Evolutionary conservation across 2,888 invertebrate species (phyloP).

Genomic region (Dryadula phaetusa): DNA sequence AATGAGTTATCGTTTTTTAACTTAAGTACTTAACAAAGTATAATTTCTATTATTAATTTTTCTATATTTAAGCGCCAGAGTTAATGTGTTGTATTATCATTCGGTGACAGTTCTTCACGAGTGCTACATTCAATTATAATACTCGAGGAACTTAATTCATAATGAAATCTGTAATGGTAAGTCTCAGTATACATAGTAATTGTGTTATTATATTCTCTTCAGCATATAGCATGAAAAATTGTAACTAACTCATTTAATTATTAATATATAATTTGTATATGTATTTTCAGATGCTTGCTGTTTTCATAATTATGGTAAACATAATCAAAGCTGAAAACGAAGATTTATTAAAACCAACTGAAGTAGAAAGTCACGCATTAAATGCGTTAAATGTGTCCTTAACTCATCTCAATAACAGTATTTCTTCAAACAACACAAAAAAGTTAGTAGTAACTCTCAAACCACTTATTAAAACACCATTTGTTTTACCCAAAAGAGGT

Average conservation of each 20-base stretch:
- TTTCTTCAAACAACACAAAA: background rate
- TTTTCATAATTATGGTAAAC: slow-evolving; percentile 8
- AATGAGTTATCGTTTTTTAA: slow-evolving; percentile 6
- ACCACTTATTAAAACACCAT: slow-evolving; percentile 1
- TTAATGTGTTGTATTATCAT: background rate
- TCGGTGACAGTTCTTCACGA: slow-evolving; percentile 2
- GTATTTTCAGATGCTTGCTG: slow-evolving; percentile 29
- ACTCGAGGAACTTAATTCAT: background rate
- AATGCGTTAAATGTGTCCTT: background rate
- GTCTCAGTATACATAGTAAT: slow-evolving; percentile 14
- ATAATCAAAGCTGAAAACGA: slow-evolving; percentile 14
- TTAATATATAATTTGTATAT: too few species aligned
- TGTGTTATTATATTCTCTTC: too few species aligned
- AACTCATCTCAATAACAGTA: background rate
- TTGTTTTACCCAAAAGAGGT: background rate
- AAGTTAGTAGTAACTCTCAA: slow-evolving; percentile 20
- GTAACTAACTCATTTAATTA: too few species aligned
- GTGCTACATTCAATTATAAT: slow-evolving; percentile 7
- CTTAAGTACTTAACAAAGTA: slow-evolving; percentile 14
- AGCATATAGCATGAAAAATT: too few species aligned
- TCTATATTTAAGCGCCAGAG: slow-evolving; percentile 28
- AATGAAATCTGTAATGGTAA: slow-evolving; percentile 35
- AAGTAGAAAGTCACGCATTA: background rate
- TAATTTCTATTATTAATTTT: slow-evolving; percentile 2
- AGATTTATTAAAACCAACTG: background rate